Conservation (phyloP, 2,113 vertebrate species). For the Otus sunia region DNA sequence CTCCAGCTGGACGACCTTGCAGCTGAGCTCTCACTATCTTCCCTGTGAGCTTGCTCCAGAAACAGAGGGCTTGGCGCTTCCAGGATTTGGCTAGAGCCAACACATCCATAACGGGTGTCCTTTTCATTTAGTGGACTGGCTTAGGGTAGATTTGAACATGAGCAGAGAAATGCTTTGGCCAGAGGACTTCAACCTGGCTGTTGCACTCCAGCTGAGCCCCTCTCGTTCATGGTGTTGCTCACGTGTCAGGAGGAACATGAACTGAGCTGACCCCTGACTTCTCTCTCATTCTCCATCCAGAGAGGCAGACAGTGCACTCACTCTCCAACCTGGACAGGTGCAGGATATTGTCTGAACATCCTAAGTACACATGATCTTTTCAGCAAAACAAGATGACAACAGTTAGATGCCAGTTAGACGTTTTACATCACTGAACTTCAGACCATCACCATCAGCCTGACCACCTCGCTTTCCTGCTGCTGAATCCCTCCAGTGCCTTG, state of each 20-base stretch:
- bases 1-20: not conserved
- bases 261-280: not conserved
- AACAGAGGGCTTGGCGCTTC: accelerated
- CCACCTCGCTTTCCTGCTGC: not conserved
- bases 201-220: not conserved
- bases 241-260: not conserved
- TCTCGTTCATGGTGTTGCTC: not conserved
- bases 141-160: not conserved
- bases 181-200: not conserved
- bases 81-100: not conserved
- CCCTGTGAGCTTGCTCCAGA: not conserved
- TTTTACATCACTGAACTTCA: not conserved
- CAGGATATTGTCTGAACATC: not conserved
- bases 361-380: not conserved
- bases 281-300: not conserved
- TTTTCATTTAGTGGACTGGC: not conserved
- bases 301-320: not conserved
- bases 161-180: not conserved
- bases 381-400: not conserved
- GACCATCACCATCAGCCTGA: not conserved
- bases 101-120: not conserved
- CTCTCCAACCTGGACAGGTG: not conserved
- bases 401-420: not conserved
- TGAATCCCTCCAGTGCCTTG: not conserved
- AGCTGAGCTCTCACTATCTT: not conserved